A percentile compares a stretch with the other conserved stretches of the same genome.
Evolutionary conservation across 2,113 vertebrate genomes (phyloP).

Genomic region (Marmota flaviventris): DNA sequence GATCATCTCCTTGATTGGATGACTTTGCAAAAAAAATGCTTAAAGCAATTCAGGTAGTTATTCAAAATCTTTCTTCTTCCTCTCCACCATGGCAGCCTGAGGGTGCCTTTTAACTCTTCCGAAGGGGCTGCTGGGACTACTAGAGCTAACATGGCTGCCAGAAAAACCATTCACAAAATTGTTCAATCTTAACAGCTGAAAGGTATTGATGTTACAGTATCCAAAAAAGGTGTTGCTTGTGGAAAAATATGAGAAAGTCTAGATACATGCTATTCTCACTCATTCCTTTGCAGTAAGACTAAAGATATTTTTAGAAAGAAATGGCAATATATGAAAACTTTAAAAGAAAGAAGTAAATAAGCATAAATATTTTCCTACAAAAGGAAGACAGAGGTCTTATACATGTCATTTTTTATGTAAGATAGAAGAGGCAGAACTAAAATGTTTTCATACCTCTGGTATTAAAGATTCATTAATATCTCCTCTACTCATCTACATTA

Average conservation of each 20-base stretch:
- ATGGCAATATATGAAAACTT: not conserved
- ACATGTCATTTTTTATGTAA: not conserved
- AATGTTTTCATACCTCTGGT: not conserved
- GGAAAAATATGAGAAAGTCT: not conserved
- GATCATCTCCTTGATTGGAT: not conserved
- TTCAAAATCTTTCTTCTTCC: not conserved
- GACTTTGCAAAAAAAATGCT: not conserved
- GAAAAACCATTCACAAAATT: not conserved
- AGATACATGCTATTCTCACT: not conserved
- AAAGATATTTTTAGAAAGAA: not conserved
- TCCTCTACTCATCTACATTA: not conserved
- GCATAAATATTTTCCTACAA: not conserved
- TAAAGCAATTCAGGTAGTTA: not conserved
- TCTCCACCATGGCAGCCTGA: not conserved
- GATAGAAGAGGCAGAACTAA: not conserved
- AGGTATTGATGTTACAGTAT: not conserved
- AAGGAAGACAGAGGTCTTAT: not conserved
- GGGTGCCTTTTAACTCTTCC: not conserved
- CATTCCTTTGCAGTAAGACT: not conserved
- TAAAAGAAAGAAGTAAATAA: not conserved
- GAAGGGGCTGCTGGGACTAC: not conserved
- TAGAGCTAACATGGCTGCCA: not conserved
- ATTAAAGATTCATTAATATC: not conserved
- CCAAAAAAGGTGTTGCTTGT: not conserved
- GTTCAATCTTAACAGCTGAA: not conserved